Evolutionary conservation across 2,888 invertebrate genomes (phyloP), one percentile per base, ranked within the genome.

Genomic region (Argyra leucocephala): DNA sequence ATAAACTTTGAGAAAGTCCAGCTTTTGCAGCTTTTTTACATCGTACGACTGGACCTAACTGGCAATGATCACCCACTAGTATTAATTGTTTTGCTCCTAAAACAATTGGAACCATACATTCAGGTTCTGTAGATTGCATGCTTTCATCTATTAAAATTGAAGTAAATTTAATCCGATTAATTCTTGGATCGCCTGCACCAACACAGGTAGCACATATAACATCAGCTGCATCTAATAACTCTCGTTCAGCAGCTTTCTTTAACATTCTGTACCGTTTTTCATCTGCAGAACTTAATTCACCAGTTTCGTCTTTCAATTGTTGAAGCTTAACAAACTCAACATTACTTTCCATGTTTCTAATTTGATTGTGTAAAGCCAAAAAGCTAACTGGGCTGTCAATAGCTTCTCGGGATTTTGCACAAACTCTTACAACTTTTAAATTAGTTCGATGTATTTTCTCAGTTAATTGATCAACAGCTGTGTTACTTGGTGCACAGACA

Each of bases 131-230:
- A 0, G 96, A 94, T 79, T 96, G 96, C 88, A 95, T 95, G 73
- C 93, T 95, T 78, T 98, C 97, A 76, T 98, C 97, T 69, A 98
- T 97, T 15, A 98, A 84, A 71, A 98, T 96, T 23, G 95, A 95
- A 70, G 94, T 91, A 82, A 98, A 98, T 75, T 96, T 93, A 76
- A 98, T 87, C 65, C 94, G 85, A 1, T 90, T 88, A n/a, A 99
- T 82, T 22, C 99, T 83, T 0, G 94, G 93, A 81, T 99, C 99
- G 0, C 99, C 99, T 0, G 99, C 97, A 15, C 97, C 97, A 0
- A 99, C 98, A 77, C 99, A 99, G 0, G 99, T 99, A 76, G 97
- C 97, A 75, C 98, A 98, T 65, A 99, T 96, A 0, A 99, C 99
- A 79, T 99, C 99, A 1, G 99, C 99, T 0, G 96, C 94, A 78